Evolutionary conservation across 2,888 invertebrate species (phyloP).

Genomic region (Prosapia bicincta): DNA sequence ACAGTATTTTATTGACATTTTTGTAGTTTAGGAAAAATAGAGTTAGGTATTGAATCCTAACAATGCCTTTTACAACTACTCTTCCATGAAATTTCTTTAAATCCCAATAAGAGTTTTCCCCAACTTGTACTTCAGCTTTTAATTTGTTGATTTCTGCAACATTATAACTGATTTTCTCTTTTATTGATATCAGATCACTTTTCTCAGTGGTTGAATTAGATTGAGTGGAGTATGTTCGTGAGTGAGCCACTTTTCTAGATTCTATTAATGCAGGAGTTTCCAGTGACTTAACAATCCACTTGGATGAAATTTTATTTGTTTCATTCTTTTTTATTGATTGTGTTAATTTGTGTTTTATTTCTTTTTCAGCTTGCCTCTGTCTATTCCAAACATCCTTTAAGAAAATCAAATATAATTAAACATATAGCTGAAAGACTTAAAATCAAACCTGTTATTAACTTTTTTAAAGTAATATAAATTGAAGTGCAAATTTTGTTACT

Average conservation of each 20-base stretch:
- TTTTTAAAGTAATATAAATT: no score
- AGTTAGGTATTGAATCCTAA: neutral
- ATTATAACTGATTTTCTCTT: neutral
- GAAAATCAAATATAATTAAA: no score
- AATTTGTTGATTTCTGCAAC: neutral
- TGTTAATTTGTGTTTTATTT: neutral
- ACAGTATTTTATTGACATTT: neutral
- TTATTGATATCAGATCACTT: neutral
- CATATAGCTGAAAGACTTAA: no score
- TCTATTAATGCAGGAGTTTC: neutral
- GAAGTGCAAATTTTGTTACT: no score
- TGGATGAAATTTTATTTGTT: neutral
- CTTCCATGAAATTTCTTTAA: neutral
- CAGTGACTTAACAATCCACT: neutral
- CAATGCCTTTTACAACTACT: neutral
- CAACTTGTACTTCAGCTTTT: neutral
- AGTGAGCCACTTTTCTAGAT: neutral
- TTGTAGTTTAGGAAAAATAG: neutral
- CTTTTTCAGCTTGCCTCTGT: neutral
- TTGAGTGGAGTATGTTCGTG: neutral
- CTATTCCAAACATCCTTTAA: neutral
- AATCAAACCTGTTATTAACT: no score
- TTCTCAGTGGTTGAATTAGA: neutral
- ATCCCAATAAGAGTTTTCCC: neutral
- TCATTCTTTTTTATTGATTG: neutral